These are phyloP conservation scores for Cyanocitta stelleri DNA, from an alignment of 2,113 vertebrate species.

Conservation along the genomic window DNA sequence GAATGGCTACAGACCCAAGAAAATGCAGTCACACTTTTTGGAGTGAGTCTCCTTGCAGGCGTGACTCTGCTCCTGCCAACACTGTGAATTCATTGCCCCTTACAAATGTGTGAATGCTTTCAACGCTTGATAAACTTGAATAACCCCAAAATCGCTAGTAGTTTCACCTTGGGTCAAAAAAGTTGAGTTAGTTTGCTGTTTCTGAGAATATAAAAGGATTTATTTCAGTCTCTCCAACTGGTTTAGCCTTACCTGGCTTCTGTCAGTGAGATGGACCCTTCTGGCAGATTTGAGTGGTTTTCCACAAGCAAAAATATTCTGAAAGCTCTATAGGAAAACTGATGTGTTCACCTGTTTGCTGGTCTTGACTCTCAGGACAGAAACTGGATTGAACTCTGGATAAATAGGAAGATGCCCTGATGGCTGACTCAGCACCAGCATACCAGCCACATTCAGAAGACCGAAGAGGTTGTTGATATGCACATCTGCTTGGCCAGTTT, in stretches of 20 bases:
- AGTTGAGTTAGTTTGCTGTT: neutral
- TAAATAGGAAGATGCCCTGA: neutral
- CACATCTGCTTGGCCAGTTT: neutral
- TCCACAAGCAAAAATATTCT: neutral
- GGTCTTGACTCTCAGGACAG: neutral
- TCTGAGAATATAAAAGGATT: neutral
- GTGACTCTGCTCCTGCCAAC: neutral
- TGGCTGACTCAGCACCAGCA: neutral
- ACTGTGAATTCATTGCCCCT: neutral
- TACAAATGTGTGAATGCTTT: neutral
- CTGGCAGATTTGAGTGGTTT: neutral
- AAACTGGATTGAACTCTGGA: neutral
- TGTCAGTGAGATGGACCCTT: neutral
- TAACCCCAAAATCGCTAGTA: neutral
- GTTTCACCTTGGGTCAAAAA: neutral
- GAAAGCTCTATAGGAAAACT: neutral
- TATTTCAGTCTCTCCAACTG: neutral
- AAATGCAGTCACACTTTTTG: neutral
- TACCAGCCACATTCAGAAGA: neutral
- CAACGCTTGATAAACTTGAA: neutral
- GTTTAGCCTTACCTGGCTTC: neutral
- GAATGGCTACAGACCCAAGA: neutral
- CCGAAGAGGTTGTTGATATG: neutral
- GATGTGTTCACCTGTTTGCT: neutral
- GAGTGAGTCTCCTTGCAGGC: neutral